phyloP scores from a whole-genome alignment of 1,140 invertebrate species.

The Thalassaphorura encarpata region DNA sequence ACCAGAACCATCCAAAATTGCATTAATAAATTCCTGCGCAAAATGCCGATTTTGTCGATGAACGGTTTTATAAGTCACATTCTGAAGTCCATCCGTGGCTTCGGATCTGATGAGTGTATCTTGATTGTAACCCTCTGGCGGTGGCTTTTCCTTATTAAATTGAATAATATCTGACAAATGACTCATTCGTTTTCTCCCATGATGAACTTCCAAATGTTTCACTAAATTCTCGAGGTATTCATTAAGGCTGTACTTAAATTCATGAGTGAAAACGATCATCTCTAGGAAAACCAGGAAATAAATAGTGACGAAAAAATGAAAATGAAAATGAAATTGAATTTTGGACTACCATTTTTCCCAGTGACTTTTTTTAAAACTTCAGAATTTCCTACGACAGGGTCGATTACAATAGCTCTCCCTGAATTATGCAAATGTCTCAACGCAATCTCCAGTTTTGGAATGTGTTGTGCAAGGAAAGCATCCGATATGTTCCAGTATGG shows the following conservation, averaged over 20 bases:
- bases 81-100: conserved; percentile 10
- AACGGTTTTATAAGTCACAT: conserved; percentile 6
- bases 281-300: background rate
- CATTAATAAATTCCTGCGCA: background rate
- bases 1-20: background rate
- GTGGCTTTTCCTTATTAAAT: conserved; percentile 13
- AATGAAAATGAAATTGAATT: background rate
- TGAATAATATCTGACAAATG: conserved; percentile 15
- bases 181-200: background rate
- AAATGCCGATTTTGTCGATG: background rate
- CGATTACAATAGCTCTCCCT: background rate
- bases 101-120: background rate
- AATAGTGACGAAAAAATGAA: background rate
- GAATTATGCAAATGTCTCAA: background rate
- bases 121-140: conserved; percentile 16
- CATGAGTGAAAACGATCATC: background rate
- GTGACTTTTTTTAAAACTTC: background rate
- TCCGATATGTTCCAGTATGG: conserved; percentile 7
- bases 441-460: background rate
- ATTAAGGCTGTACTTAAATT: background rate
- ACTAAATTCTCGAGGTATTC: background rate
- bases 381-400: background rate
- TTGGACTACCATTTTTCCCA: background rate
- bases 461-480: background rate
- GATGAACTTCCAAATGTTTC: background rate